Base-by-base conservation (phyloP, 2,113 vertebrate genomes). In the Erinaceus europaeus region DNA sequence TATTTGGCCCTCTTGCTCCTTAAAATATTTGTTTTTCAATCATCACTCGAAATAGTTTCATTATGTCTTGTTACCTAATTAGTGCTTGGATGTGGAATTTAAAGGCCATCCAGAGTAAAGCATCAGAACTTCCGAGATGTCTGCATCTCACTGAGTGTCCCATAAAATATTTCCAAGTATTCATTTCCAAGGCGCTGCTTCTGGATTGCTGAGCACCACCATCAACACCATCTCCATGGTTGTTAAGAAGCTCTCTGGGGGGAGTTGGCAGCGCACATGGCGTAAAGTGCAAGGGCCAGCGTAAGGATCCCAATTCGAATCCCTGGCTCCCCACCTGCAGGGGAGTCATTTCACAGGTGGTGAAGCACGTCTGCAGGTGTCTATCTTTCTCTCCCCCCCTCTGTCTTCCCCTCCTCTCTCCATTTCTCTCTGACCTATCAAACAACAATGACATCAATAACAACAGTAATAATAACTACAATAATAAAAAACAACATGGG, bases 71-170 rank as follows among this genome's bases (percentile, higher is more conserved):
- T 91, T 91, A 92, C 86, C 89, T 78, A 96, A 92, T 90, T 12
- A 0, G 86, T 91, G 77, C 0, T 0, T 0, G 0, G 36, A 6
- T 93, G 27, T 81, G 83, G 84, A 80, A 92, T 95, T 94, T 92
- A 93, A 53, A 84, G 0, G 0, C 92, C 83, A 89, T 87, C 93
- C 86, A 85, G 65, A 91, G 92, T 78, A 89, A 93, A 77, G 76
- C 93, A 89, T 91, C 68, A 9, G 67, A 94, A 94, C 92, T 96
- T 95, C 93, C 94, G 88, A 89, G 95, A 94, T 95, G 94, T 93
- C 95, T 90, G 52, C 84, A 59, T 96, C 94, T 96, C 93, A 92
- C 93, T 94, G 94, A 89, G 87, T 96, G 95, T 96, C 94, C 96
- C 95, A 96, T 95, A 92, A 83, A 78, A 79, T 94, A 92, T 95